Evolutionary conservation across 2,888 invertebrate genomes (phyloP).

Genomic region (Phalangium opilio): DNA sequence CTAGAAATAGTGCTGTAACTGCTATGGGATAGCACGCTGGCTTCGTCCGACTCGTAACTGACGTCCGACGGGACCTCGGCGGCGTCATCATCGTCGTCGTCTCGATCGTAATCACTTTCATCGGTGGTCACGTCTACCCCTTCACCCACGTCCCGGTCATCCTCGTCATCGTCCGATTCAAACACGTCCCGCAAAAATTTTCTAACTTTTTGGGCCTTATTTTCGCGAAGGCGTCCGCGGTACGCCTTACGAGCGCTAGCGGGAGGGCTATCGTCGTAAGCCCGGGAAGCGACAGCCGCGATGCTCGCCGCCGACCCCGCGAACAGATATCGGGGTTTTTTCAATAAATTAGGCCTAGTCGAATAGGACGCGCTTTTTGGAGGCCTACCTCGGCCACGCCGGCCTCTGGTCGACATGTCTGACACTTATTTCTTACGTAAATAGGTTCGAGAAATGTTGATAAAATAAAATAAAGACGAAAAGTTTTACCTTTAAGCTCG

Average conservation of each 20-base stretch:
- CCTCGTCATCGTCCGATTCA: slow-evolving; percentile 14
- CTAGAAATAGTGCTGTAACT: slow-evolving; percentile 19
- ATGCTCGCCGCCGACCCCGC: slow-evolving; percentile 11
- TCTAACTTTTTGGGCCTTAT: slow-evolving; percentile 9
- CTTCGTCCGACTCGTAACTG: slow-evolving; percentile 17
- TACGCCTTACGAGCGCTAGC: slow-evolving; percentile 13
- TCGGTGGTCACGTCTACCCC: slow-evolving; percentile 9
- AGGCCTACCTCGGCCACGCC: slow-evolving; percentile 17
- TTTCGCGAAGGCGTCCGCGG: slow-evolving; percentile 13
- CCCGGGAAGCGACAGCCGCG: too few relatives aligned
- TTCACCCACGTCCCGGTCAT: slow-evolving; percentile 11
- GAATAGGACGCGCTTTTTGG: slow-evolving; percentile 17
- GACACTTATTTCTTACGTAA: too few relatives aligned
- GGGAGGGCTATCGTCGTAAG: slow-evolving; percentile 13
- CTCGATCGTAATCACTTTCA: slow-evolving; percentile 15
- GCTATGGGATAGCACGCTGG: slow-evolving; percentile 17
- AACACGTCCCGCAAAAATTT: slow-evolving; percentile 14
- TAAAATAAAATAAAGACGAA: too few relatives aligned
- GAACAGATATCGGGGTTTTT: slow-evolving; percentile 18
- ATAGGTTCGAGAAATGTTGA: too few relatives aligned
- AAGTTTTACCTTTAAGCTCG: too few relatives aligned
- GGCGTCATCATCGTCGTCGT: slow-evolving; percentile 16
- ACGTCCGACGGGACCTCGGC: slow-evolving; percentile 14
- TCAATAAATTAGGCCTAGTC: slow-evolving; percentile 15
- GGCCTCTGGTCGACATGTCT: slow-evolving; percentile 16